These are phyloP conservation scores for Mizuhopecten yessoensis DNA, from an alignment of 1,140 invertebrate genomes.

Conservation along the genomic window DNA sequence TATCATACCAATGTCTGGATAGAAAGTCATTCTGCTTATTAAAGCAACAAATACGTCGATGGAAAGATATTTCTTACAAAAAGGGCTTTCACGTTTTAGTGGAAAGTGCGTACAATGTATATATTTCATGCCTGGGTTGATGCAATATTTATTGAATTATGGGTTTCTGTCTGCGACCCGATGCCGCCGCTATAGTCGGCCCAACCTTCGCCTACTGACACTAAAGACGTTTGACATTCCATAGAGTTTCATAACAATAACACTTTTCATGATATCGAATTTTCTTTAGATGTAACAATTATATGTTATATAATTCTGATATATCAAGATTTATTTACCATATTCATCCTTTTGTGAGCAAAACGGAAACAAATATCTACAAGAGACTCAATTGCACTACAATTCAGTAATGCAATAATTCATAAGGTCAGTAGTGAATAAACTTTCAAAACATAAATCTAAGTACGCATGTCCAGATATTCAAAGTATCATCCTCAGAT, in stretches of 20 bases:
- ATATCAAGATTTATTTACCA: too few relatives aligned
- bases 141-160: not conserved
- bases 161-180: not conserved
- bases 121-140: not conserved
- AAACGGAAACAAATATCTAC: too few relatives aligned
- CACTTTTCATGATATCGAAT: not conserved
- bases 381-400: too few relatives aligned
- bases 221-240: not conserved
- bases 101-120: not conserved
- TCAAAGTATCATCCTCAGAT: too few relatives aligned
- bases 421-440: too few relatives aligned
- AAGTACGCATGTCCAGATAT: too few relatives aligned
- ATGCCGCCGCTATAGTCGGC: not conserved
- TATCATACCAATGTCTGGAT: not conserved
- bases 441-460: too few relatives aligned
- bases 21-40: not conserved
- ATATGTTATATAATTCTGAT: not conserved
- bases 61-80: not conserved
- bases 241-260: not conserved
- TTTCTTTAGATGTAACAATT: too few relatives aligned
- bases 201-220: not conserved
- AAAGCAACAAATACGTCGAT: not conserved
- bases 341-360: too few relatives aligned
- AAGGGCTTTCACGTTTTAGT: not conserved
- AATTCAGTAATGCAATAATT: too few relatives aligned